A percentile compares a stretch with the other conserved stretches of the same genome.
Evolutionary conservation across 2,888 invertebrate genomes (phyloP).

Genomic region (Cabera pusaria): DNA sequence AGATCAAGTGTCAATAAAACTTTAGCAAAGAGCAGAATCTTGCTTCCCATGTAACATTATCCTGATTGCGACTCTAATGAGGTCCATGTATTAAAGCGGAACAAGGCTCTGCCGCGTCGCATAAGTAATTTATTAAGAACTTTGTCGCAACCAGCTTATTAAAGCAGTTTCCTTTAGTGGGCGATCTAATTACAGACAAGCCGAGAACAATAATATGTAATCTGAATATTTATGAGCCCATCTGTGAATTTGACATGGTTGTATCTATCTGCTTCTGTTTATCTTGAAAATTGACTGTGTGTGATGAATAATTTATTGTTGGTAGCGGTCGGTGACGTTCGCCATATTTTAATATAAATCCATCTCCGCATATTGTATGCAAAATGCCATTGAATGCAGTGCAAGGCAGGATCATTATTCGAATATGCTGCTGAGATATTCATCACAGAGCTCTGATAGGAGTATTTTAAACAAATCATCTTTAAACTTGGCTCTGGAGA

Average conservation of each 20-base stretch:
- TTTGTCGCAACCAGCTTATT: slow-evolving; percentile 72
- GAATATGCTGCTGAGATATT: slow-evolving; percentile 78
- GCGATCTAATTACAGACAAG: slow-evolving; percentile 81
- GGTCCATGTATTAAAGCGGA: slow-evolving; percentile 48
- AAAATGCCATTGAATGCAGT: slow-evolving; percentile 82
- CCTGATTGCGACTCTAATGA: slow-evolving; percentile 53
- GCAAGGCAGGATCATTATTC: slow-evolving; percentile 81
- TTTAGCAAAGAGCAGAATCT: slow-evolving; percentile 16
- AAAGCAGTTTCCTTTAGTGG: slow-evolving; percentile 72
- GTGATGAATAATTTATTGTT: slow-evolving; percentile 81
- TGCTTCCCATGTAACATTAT: slow-evolving; percentile 26
- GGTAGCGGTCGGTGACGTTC: slow-evolving; percentile 77
- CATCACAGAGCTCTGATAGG: slow-evolving; percentile 68
- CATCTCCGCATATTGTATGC: slow-evolving; percentile 83
- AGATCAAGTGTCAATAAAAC: slow-evolving; percentile 23
- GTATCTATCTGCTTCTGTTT: slow-evolving; percentile 49
- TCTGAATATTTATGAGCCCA: slow-evolving; percentile 79
- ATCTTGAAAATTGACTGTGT: slow-evolving; percentile 80
- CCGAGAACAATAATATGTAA: slow-evolving; percentile 77
- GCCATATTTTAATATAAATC: slow-evolving; percentile 83
- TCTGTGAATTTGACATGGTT: slow-evolving; percentile 73
- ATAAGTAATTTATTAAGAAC: slow-evolving; percentile 66
- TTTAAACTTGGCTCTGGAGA: slow-evolving; percentile 57
- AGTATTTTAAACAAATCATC: slow-evolving; percentile 82
- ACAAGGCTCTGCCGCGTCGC: slow-evolving; percentile 41